Conservation (phyloP, 2,797 vertebrate species). For the Hydrocynus forskahlii region DNA sequence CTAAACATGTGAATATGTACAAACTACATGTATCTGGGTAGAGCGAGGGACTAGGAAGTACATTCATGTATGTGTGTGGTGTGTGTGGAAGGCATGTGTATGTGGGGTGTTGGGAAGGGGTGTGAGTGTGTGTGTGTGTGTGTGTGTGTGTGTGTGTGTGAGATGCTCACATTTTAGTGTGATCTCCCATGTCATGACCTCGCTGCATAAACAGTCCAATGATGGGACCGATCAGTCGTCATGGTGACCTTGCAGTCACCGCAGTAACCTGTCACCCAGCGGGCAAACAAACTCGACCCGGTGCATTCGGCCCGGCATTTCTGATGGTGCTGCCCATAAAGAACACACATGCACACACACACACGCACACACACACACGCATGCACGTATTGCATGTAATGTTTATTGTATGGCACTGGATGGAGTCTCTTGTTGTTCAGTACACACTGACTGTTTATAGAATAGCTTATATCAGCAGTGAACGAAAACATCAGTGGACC, state of each 20-base stretch:
- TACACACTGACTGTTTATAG: neutral
- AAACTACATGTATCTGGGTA: slow-evolving; percentile 20
- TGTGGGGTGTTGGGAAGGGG: slow-evolving; percentile 14
- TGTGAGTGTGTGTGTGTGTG: slow-evolving; percentile 9
- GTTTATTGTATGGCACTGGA: neutral
- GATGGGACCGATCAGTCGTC: slow-evolving; percentile 72
- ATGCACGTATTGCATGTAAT: neutral
- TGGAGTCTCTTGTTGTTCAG: neutral
- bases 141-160: slow-evolving; percentile 5
- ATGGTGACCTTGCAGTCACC: slow-evolving; percentile 72
- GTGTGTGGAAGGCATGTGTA: slow-evolving; percentile 12
- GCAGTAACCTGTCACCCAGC: slow-evolving; percentile 71
- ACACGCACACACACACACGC: neutral
- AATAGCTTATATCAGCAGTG: neutral
- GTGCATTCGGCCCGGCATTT: slow-evolving; percentile 33
- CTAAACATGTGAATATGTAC: slow-evolving; percentile 55
- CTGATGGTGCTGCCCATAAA: slow-evolving; percentile 19
- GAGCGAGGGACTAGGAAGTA: neutral
- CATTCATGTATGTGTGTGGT: slow-evolving; percentile 1
- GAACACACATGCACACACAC: neutral
- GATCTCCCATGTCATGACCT: slow-evolving; percentile 47
- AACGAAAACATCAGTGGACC: neutral
- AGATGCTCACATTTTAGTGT: slow-evolving; percentile 43
- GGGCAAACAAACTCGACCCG: slow-evolving; percentile 75
- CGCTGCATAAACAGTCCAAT: slow-evolving; percentile 49